These are phyloP conservation scores for Mythimna pallens DNA, from an alignment of 2,888 invertebrate genomes.

Conservation along the genomic window DNA sequence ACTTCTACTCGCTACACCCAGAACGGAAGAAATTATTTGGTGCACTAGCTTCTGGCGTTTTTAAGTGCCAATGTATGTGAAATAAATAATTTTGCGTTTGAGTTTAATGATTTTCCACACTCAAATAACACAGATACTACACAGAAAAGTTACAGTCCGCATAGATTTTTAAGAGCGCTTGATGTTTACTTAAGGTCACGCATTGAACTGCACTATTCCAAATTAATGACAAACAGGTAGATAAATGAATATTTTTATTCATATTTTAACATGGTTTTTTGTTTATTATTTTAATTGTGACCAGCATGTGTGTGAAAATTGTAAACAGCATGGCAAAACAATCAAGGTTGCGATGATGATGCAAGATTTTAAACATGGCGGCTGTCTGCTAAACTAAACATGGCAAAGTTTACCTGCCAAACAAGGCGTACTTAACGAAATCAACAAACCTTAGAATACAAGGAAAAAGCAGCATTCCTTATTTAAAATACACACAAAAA, in stretches of 20 bases:
- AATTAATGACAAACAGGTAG: background rate
- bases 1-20: no score
- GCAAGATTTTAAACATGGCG: background rate
- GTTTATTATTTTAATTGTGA: background rate
- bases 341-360: background rate
- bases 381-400: background rate
- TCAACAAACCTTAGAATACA: background rate
- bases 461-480: background rate
- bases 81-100: no score
- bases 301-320: slow-evolving; percentile 2
- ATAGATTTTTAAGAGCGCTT: background rate
- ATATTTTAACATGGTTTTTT: background rate
- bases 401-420: background rate
- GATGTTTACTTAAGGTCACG: no score
- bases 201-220: background rate
- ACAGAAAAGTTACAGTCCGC: no score
- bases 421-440: background rate
- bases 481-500: background rate
- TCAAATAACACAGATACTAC: no score
- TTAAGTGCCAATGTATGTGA: no score
- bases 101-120: no score
- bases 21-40: no score
- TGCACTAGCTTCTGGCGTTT: no score
- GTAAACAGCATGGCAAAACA: background rate
- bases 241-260: background rate